A percentile compares a stretch with the other conserved stretches of the same genome.
Evolutionary conservation across 2,888 invertebrate species (phyloP).

Genomic region (Unio pictorum): DNA sequence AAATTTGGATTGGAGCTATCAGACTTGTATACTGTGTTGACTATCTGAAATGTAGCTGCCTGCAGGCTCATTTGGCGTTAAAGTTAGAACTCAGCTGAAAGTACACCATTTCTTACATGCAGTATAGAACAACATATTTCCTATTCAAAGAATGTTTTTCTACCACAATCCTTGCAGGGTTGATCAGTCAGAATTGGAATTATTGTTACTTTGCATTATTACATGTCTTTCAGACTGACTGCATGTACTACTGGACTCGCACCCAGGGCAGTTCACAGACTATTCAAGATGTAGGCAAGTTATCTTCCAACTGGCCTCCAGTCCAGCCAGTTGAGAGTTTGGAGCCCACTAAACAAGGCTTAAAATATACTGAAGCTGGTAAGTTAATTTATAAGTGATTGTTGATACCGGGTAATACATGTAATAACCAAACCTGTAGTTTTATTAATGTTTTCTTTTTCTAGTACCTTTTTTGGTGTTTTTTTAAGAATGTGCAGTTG

Average conservation of each 20-base stretch:
- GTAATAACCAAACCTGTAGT: too few species aligned
- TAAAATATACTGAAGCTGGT: slow-evolving; percentile 72
- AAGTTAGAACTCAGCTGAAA: too few species aligned
- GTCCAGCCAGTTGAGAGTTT: slow-evolving; percentile 55
- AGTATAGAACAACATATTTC: too few species aligned
- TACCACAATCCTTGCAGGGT: too few species aligned
- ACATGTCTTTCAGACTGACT: slow-evolving; percentile 80
- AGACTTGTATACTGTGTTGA: too few species aligned
- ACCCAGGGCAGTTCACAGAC: slow-evolving; percentile 78
- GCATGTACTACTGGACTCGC: slow-evolving; percentile 93
- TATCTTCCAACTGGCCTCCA: slow-evolving; percentile 85
- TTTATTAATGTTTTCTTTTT: neutral
- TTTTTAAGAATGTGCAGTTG: neutral
- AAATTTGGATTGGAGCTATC: too few species aligned
- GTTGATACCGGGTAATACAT: too few species aligned
- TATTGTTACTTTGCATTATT: neutral
- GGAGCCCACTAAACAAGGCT: slow-evolving; percentile 57
- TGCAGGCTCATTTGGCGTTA: too few species aligned
- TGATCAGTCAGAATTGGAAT: neutral
- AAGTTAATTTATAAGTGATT: slow-evolving; percentile 14
- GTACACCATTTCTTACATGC: too few species aligned
- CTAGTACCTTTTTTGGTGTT: neutral
- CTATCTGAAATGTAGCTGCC: too few species aligned
- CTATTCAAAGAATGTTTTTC: too few species aligned
- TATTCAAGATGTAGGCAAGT: slow-evolving; percentile 81